A percentile compares a stretch with the other conserved stretches of the same genome.
phyloP scores from a whole-genome alignment of 2,797 vertebrate genomes.

The Lateolabrax maculatus region DNA sequence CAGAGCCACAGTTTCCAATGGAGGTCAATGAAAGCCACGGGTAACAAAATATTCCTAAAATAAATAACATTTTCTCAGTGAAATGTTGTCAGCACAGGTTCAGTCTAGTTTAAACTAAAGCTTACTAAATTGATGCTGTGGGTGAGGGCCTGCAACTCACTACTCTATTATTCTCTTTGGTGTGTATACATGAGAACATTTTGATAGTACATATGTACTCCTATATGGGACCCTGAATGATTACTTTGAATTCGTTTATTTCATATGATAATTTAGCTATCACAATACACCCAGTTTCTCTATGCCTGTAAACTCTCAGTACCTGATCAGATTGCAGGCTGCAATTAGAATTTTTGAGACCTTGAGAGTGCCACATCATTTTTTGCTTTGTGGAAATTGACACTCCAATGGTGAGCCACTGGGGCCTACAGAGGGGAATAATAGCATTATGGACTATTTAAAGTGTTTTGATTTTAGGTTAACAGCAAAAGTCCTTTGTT shows the following conservation, averaged over 20 bases:
- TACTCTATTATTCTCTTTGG: background rate
- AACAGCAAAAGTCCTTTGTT: conserved; percentile 17
- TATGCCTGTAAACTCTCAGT: background rate
- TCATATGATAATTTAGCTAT: background rate
- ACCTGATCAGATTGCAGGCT: background rate
- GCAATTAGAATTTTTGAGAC: conserved; percentile 8
- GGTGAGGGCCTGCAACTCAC: background rate
- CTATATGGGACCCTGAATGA: background rate
- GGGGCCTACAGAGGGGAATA: background rate
- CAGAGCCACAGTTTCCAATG: background rate
- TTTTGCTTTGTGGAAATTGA: conserved; percentile 2
- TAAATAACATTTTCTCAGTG: background rate
- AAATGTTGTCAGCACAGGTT: background rate
- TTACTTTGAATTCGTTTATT: background rate
- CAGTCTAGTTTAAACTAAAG: background rate
- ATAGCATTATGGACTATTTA: background rate
- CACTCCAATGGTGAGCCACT: background rate
- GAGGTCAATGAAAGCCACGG: background rate
- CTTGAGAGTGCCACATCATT: background rate
- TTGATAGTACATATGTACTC: background rate
- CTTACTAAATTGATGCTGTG: background rate
- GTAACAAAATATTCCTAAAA: background rate
- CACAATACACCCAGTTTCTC: background rate
- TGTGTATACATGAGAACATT: background rate
- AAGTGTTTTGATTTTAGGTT: conserved; percentile 7